Percentiles rank a stretch among this genome's conserved stretches.
Conservation (phyloP, 2,888 invertebrate species). For the Heteromyza rotundicornis region DNA sequence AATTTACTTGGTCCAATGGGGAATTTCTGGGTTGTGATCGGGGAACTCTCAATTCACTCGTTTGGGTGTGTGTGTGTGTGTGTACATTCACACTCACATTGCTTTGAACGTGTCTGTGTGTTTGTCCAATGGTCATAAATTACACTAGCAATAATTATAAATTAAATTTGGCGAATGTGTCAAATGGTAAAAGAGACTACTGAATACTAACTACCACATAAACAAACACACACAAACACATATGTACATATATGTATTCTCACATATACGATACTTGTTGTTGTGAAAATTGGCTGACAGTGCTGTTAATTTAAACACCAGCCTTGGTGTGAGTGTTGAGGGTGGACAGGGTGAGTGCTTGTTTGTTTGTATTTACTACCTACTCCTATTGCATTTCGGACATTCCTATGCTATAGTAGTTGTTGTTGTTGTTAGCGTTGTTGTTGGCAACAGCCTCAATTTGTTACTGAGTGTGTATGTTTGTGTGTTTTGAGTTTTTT, state of each 20-base stretch:
- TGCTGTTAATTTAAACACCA: not conserved
- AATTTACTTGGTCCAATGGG: not conserved
- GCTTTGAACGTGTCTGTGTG: slow-evolving; percentile 13
- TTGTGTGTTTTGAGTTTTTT: not conserved
- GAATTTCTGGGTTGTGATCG: slow-evolving; percentile 6
- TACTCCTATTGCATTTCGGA: not conserved
- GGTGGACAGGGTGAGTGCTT: no score
- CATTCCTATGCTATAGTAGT: not conserved
- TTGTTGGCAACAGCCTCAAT: slow-evolving; percentile 1
- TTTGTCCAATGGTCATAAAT: slow-evolving; percentile 49
- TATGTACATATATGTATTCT: slow-evolving; percentile 4
- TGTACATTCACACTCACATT: not conserved
- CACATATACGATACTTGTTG: slow-evolving; percentile 18
- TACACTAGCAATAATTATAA: slow-evolving; percentile 54
- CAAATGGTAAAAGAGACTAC: slow-evolving; percentile 39
- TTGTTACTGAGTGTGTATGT: not conserved
- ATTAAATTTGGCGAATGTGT: slow-evolving; percentile 47
- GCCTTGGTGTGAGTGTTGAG: not conserved
- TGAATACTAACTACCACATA: slow-evolving; percentile 25
- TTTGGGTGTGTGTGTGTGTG: slow-evolving; percentile 13
- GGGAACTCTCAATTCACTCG: not conserved
- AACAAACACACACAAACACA: slow-evolving; percentile 27
- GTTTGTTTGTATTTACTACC: not conserved
- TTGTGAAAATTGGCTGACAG: not conserved
- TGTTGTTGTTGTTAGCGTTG: not conserved